Evolutionary conservation across 2,797 vertebrate species (phyloP), one percentile per base, ranked within the genome.

Genomic region (Scleropages formosus): DNA sequence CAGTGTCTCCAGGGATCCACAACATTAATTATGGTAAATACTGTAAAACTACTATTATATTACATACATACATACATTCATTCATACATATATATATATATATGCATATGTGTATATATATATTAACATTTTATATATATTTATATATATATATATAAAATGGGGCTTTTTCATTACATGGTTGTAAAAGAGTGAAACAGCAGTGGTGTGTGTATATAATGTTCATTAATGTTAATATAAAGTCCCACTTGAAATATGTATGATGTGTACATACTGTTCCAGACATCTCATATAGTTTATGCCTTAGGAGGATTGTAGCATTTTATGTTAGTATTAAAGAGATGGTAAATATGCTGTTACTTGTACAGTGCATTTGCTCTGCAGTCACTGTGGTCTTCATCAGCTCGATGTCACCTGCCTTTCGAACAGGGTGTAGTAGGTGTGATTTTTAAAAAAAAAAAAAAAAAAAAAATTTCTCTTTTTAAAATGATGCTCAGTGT

Each of bases 211-310:
- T 98, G 96, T 99, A 98, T 93, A 98, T 98, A 96, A 93, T 98
- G 97, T 99, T 97, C 96, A 98, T 98, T 97, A 95, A 96, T 99
- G 96, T 97, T 96, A 96, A 98, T 98, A 98, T 96, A 94, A 94
- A 93, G 96, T 98, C 94, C 97, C 95, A 95, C 96, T 98, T 97
- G 96, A 94, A 96, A 98, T 92, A 93, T 94, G 91, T 94, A 94
- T 97, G 90, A 99, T 97, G 96, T 99, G 96, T 99, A 99, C 93
- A 98, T 98, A 99, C 98, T 94, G 95, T 98, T 98, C 92, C 95
- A 94, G 95, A 95, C 96, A 95, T 98, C 95, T 89, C 88, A 91
- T 93, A 96, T 98, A 94, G 96, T 98, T 98, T 95, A 96, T 96
- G 96, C 96, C 96, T 98, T 98, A 98, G 97, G 93, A 96, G 93